These are phyloP conservation scores for Engraulis encrasicolus DNA, from an alignment of 2,113 vertebrate genomes.

Conservation along the genomic window DNA sequence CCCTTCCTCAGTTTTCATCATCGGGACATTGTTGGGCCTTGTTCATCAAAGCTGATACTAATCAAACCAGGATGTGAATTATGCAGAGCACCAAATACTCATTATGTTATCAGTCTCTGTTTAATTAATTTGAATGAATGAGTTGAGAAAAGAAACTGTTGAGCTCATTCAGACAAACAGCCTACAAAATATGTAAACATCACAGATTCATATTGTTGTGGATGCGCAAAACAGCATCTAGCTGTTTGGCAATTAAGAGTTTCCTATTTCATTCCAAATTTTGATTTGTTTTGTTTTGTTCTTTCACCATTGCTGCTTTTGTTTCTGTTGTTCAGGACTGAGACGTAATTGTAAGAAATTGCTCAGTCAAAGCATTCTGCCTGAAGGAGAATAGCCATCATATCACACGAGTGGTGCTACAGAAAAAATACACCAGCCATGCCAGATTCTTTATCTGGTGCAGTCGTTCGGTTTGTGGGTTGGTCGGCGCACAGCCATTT, in stretches of 20 bases:
- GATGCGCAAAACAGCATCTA: background rate
- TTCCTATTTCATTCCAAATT: background rate
- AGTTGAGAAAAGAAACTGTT: background rate
- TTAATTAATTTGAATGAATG: background rate
- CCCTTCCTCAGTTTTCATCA: background rate
- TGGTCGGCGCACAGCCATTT: conserved; percentile 20
- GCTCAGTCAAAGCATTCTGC: background rate
- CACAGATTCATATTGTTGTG: background rate
- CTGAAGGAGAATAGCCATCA: background rate
- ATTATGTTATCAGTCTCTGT: background rate
- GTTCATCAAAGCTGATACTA: background rate
- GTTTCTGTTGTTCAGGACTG: background rate
- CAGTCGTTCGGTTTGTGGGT: no score
- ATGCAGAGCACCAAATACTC: background rate
- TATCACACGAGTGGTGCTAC: background rate
- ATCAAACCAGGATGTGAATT: background rate
- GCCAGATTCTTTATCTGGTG: no score
- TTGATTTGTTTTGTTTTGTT: background rate
- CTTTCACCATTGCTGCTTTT: background rate
- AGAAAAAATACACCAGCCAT: no score
- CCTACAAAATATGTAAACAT: background rate
- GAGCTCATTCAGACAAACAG: background rate
- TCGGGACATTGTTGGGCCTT: background rate
- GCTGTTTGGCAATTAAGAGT: background rate
- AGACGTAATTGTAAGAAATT: background rate